A percentile compares a stretch with the other conserved stretches of the same genome.
Evolutionary conservation across 1,140 invertebrate genomes (phyloP).

Genomic region (Orius laevigatus): DNA sequence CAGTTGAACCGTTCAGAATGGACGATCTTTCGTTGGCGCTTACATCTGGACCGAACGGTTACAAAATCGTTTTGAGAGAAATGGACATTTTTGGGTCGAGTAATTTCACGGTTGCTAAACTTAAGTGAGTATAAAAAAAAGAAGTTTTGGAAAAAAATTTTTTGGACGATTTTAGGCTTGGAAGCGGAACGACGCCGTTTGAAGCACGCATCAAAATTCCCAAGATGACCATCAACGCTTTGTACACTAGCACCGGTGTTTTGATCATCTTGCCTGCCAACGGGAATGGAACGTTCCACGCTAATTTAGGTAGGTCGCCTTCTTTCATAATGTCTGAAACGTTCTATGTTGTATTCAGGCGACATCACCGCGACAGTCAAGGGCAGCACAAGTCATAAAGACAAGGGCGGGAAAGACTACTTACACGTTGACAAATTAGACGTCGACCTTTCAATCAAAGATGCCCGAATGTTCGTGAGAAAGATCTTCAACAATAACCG

Average conservation of each 20-base stretch:
- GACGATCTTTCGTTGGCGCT: slow-evolving; percentile 47
- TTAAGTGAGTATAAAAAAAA: slow-evolving; percentile 31
- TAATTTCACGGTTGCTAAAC: slow-evolving; percentile 44
- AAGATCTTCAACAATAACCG: slow-evolving; percentile 51
- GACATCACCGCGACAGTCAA: slow-evolving; percentile 41
- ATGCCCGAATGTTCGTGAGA: slow-evolving; percentile 44
- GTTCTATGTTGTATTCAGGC: slow-evolving; percentile 26
- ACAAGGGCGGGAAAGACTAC: slow-evolving; percentile 33
- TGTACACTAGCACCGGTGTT: slow-evolving; percentile 52
- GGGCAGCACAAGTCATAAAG: slow-evolving; percentile 35
- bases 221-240: slow-evolving; percentile 44
- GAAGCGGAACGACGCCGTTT: slow-evolving; percentile 40
- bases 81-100: slow-evolving; percentile 49
- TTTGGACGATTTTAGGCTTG: slow-evolving; percentile 25
- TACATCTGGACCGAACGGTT: slow-evolving; percentile 50
- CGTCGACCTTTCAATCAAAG: slow-evolving; percentile 42
- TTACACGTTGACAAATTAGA: slow-evolving; percentile 44
- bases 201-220: slow-evolving; percentile 46
- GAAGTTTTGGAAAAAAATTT: not conserved
- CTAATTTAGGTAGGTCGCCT: slow-evolving; percentile 35
- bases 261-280: slow-evolving; percentile 52
- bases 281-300: slow-evolving; percentile 52
- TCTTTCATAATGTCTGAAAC: not conserved
- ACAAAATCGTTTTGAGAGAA: slow-evolving; percentile 47
- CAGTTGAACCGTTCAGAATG: slow-evolving; percentile 53